Conservation (phyloP, 1,140 invertebrate species). For the Cydia fagiglandana region DNA sequence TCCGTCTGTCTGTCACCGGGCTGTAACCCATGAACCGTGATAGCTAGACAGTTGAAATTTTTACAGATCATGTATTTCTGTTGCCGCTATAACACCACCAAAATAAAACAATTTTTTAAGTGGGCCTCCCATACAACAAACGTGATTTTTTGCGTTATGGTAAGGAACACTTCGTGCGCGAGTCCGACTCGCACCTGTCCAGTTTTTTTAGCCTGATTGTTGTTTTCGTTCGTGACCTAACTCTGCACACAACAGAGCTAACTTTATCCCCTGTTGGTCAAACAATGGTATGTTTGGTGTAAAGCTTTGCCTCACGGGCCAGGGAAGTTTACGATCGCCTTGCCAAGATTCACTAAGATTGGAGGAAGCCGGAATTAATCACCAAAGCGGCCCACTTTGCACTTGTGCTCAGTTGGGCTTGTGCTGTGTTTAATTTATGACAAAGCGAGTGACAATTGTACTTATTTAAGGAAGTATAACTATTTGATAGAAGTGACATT, state of each 20-base stretch:
- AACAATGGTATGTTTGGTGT: slow-evolving; percentile 21
- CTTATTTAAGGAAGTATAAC: too few species aligned
- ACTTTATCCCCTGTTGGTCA: neutral
- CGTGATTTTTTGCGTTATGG: too few species aligned
- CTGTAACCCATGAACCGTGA: too few species aligned
- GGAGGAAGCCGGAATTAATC: slow-evolving; percentile 9
- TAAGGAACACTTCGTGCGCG: too few species aligned
- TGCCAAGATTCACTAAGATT: slow-evolving; percentile 6
- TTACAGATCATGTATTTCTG: too few species aligned
- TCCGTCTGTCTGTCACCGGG: too few species aligned
- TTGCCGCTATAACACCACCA: too few species aligned
- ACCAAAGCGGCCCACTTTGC: slow-evolving; percentile 8
- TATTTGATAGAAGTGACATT: too few species aligned
- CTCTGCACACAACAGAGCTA: neutral
- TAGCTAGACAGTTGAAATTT: too few species aligned
- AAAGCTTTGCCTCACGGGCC: neutral
- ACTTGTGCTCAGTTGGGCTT: neutral
- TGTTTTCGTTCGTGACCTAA: neutral
- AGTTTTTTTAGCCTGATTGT: neutral
- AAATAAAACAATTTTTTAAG: too few species aligned
- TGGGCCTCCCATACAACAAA: too few species aligned
- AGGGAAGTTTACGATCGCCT: neutral
- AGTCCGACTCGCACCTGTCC: too few species aligned
- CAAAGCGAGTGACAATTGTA: neutral
- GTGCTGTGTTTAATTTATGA: neutral